Evolutionary conservation across 1,140 invertebrate species (phyloP).

Genomic region (Caenorhabditis remanei): DNA sequence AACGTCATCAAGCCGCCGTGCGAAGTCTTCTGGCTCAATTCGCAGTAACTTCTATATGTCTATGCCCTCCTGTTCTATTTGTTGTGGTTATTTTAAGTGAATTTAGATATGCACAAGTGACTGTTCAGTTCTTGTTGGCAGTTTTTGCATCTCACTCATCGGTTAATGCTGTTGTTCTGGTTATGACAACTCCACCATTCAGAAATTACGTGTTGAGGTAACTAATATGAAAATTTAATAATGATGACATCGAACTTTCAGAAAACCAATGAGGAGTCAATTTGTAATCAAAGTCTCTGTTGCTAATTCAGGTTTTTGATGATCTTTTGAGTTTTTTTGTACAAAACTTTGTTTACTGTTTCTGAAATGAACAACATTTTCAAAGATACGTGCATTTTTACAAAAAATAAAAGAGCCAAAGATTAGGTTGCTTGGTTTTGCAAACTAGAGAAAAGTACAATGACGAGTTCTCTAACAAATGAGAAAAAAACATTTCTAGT

Average conservation of each 20-base stretch:
- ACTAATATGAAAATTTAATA: too few species aligned
- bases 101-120: not conserved
- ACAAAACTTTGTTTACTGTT: too few species aligned
- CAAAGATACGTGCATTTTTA: too few species aligned
- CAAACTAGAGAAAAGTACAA: too few species aligned
- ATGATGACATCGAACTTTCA: not conserved
- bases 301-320: not conserved
- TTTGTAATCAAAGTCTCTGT: not conserved
- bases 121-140: not conserved
- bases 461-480: too few species aligned
- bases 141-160: not conserved
- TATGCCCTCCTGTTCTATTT: not conserved
- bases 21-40: conserved; percentile 2
- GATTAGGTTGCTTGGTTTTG: too few species aligned
- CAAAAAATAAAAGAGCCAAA: too few species aligned
- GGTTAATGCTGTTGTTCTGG: not conserved
- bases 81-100: not conserved
- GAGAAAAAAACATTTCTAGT: too few species aligned
- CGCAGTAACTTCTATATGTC: not conserved
- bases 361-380: too few species aligned
- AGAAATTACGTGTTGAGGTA: not conserved
- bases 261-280: not conserved
- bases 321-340: not conserved
- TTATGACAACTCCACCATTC: not conserved
- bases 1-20: not conserved